Conservation (phyloP, 2,113 vertebrate genomes). For the Pardalotus punctatus region DNA sequence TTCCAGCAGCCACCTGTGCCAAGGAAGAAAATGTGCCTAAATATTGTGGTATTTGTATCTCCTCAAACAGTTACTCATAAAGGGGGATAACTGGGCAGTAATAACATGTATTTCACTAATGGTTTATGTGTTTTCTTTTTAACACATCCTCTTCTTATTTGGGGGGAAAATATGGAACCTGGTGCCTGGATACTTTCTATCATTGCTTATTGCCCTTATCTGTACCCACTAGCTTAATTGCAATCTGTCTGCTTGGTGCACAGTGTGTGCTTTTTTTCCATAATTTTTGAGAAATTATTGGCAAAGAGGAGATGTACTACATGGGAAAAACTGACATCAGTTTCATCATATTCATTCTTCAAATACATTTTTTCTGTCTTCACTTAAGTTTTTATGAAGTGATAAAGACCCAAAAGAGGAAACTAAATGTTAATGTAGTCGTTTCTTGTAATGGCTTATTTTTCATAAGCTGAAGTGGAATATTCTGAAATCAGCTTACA, state of each 20-base stretch:
- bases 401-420: not conserved
- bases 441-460: not conserved
- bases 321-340: not conserved
- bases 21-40: constrained; percentile 14
- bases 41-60: not conserved
- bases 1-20: constrained; percentile 12
- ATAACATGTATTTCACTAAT: not conserved
- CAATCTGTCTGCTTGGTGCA: not conserved
- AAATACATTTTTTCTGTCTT: not conserved
- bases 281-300: not conserved
- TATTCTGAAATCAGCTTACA: not conserved
- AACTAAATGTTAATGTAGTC: not conserved
- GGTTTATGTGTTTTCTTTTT: not conserved
- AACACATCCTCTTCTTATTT: not conserved
- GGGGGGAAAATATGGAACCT: not conserved
- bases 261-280: not conserved
- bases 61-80: not conserved
- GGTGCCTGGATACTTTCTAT: not conserved
- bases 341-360: not conserved
- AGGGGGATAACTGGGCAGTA: not conserved
- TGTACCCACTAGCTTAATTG: not conserved
- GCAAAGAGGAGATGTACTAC: not conserved
- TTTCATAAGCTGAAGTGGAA: not conserved
- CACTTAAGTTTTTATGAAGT: not conserved
- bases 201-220: not conserved